phyloP scores from a whole-genome alignment of 2,797 vertebrate genomes.

The Sebastes itinus region DNA sequence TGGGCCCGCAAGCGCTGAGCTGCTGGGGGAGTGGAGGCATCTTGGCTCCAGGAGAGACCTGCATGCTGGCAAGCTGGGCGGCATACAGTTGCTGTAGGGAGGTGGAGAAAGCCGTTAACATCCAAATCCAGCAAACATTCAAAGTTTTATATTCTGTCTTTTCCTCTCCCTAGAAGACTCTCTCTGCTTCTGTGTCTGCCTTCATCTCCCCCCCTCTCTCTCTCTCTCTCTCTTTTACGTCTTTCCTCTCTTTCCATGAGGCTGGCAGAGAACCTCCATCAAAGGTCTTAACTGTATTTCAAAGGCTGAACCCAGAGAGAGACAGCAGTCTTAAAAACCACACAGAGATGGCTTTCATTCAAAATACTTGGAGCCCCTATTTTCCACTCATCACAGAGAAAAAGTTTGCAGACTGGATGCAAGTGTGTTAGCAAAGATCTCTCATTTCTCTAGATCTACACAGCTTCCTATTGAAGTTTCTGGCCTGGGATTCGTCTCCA shows the following conservation, averaged over 20 bases:
- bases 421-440: conserved; percentile 78
- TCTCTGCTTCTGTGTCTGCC: conserved; percentile 67
- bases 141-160: conserved; percentile 80
- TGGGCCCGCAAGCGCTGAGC: conserved; percentile 89
- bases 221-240: conserved; percentile 65
- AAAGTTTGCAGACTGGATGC: conserved; percentile 79
- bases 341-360: conserved; percentile 83
- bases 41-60: conserved; percentile 99
- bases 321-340: conserved; percentile 83
- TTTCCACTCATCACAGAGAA: conserved; percentile 85
- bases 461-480: conserved; percentile 69
- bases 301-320: conserved; percentile 82
- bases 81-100: conserved; percentile 97
- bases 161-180: conserved; percentile 71
- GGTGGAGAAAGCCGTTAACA: conserved; percentile 79
- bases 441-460: conserved; percentile 73
- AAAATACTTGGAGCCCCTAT: conserved; percentile 82
- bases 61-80: conserved; percentile 99
- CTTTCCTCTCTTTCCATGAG: conserved; percentile 81
- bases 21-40: conserved; percentile 95
- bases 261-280: conserved; percentile 82
- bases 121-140: conserved; percentile 82
- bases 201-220: conserved; percentile 59
- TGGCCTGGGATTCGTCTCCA: conserved; percentile 73
- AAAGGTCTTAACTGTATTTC: conserved; percentile 87